Evolutionary conservation across 2,888 invertebrate genomes (phyloP).

Genomic region (Galeopsomyia nigrocyanea): DNA sequence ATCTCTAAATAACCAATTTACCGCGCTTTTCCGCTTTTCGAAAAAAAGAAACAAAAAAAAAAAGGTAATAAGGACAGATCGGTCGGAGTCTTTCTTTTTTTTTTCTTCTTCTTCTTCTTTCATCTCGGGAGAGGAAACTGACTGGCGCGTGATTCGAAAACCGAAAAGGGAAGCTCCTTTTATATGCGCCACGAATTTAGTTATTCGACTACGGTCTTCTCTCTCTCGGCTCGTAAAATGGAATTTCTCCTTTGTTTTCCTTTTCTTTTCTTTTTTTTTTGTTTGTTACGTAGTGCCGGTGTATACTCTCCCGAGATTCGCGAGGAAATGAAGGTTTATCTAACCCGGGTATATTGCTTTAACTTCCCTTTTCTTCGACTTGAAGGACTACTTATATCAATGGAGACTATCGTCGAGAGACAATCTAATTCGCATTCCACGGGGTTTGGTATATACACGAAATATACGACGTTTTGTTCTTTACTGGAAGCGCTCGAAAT

Average conservation of each 20-base stretch:
- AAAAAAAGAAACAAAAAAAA: background rate
- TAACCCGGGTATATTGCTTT: background rate
- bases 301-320: background rate
- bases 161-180: slow-evolving; percentile 4
- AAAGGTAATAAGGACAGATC: slow-evolving; percentile 36
- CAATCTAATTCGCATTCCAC: background rate
- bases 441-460: background rate
- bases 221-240: slow-evolving; percentile 33
- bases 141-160: slow-evolving; percentile 38
- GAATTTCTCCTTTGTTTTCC: slow-evolving; percentile 12
- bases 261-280: slow-evolving; percentile 43
- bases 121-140: slow-evolving; percentile 2
- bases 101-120: too few relatives aligned
- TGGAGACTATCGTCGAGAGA: too few relatives aligned
- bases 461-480: background rate
- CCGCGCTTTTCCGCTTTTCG: too few relatives aligned
- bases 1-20: too few relatives aligned
- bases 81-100: background rate
- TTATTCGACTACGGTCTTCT: slow-evolving; percentile 28
- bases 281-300: background rate
- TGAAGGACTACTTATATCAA: too few relatives aligned
- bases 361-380: too few relatives aligned
- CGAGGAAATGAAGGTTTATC: background rate
- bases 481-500: too few relatives aligned
- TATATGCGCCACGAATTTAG: slow-evolving; percentile 32